Evolutionary conservation across 2,113 vertebrate genomes (phyloP).

Genomic region (Gila orcuttii): DNA sequence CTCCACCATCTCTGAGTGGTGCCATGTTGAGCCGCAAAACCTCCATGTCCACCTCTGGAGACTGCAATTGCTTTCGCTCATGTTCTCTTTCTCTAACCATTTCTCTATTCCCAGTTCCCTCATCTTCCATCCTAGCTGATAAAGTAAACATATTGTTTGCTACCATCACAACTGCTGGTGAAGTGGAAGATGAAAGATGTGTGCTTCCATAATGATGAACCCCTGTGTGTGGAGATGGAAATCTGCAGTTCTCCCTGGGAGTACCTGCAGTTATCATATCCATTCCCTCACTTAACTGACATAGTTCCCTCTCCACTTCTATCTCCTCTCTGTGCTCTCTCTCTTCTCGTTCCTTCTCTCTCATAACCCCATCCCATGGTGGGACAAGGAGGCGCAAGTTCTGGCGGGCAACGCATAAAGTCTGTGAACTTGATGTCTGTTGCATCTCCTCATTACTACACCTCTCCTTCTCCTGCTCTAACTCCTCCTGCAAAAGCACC

Average conservation of each 20-base stretch:
- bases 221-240: slow-evolving; percentile 59
- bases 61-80: slow-evolving; percentile 66
- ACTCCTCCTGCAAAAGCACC: slow-evolving; percentile 68
- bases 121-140: slow-evolving; percentile 38
- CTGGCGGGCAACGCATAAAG: slow-evolving; percentile 83
- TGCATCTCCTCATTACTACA: slow-evolving; percentile 58
- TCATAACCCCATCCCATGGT: slow-evolving; percentile 79
- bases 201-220: slow-evolving; percentile 64
- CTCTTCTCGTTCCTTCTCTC: slow-evolving; percentile 74
- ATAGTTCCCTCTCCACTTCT: slow-evolving; percentile 82
- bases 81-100: slow-evolving; percentile 56
- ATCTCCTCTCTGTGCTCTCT: slow-evolving; percentile 76
- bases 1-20: slow-evolving; percentile 50
- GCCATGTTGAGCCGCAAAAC: slow-evolving; percentile 73
- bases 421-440: slow-evolving; percentile 65
- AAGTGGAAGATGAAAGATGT: slow-evolving; percentile 64
- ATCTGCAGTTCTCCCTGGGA: slow-evolving; percentile 61
- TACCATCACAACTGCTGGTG: slow-evolving; percentile 51
- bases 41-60: slow-evolving; percentile 76
- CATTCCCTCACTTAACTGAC: slow-evolving; percentile 84
- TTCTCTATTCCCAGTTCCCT: slow-evolving; percentile 45
- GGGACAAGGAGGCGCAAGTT: slow-evolving; percentile 83
- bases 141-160: slow-evolving; percentile 49
- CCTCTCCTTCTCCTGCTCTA: slow-evolving; percentile 54
- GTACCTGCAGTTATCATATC: slow-evolving; percentile 66